Conservation (phyloP, 35 echinoderm and acorn worm species). For the Apostichopus japonicus region DNA sequence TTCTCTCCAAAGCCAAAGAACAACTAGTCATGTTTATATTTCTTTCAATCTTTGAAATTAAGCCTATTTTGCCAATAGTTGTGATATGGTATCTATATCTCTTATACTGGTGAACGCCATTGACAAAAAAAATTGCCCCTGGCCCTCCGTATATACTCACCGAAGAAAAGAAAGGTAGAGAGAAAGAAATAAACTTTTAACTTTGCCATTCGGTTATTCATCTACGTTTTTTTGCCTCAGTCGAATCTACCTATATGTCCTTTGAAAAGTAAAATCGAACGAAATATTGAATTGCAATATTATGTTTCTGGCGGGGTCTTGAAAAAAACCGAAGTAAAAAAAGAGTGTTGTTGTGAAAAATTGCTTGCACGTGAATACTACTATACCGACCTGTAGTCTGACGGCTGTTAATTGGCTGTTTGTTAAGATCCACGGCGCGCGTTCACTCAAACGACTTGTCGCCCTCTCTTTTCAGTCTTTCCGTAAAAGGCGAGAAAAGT, state of each 20-base stretch:
- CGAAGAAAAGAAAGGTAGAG: neutral
- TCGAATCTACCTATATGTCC: neutral
- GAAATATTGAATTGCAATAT: constrained; percentile 49
- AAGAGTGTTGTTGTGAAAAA: constrained; percentile 32
- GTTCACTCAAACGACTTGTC: neutral
- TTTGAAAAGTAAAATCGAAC: neutral
- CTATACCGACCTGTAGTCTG: neutral
- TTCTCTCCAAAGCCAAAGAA: constrained; percentile 23
- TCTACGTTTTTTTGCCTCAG: constrained; percentile 2
- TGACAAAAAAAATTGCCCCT: neutral
- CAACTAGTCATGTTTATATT: constrained; percentile 49
- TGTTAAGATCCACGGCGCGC: neutral
- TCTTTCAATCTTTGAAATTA: constrained; percentile 27
- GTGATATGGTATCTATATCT: constrained; percentile 45
- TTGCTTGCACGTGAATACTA: constrained; percentile 29
- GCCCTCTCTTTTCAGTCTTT: neutral
- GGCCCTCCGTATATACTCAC: neutral
- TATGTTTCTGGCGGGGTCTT: neutral
- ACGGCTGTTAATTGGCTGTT: constrained; percentile 13
- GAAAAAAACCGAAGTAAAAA: neutral
- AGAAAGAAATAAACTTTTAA: neutral
- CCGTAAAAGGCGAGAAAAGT: constrained; percentile 34
- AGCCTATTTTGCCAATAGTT: constrained; percentile 45
- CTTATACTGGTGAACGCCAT: constrained; percentile 14
- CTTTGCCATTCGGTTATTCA: neutral